phyloP scores from a whole-genome alignment of 2,888 invertebrate species.

The Chalcosyrphus nemorum region DNA sequence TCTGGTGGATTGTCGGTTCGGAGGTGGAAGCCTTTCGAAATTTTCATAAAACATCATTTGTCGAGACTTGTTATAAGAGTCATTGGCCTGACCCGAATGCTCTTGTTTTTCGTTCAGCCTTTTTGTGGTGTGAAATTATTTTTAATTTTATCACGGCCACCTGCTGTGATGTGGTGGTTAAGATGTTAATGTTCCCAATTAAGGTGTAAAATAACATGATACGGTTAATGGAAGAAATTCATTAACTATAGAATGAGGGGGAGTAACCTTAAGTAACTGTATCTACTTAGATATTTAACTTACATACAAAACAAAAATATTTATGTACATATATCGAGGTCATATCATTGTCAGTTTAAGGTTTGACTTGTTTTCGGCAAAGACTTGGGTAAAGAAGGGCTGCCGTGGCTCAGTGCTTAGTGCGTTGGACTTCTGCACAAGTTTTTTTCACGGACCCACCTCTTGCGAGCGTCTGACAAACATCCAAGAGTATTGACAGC shows the following conservation, averaged over 20 bases:
- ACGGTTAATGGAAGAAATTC: slow-evolving; percentile 15
- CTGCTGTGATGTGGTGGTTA: slow-evolving; percentile 46
- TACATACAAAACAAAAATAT: too few relatives aligned
- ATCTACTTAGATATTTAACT: background rate
- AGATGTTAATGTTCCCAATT: slow-evolving; percentile 46
- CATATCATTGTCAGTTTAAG: too few relatives aligned
- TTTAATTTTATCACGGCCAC: slow-evolving; percentile 63
- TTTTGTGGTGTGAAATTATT: slow-evolving; percentile 67
- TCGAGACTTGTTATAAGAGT: slow-evolving; percentile 56
- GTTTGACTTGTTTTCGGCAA: too few relatives aligned
- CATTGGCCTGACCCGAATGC: slow-evolving; percentile 52
- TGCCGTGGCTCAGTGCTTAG: too few relatives aligned
- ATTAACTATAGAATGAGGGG: background rate
- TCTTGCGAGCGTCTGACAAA: too few relatives aligned
- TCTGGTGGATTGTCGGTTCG: slow-evolving; percentile 48
- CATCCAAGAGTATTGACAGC: too few relatives aligned
- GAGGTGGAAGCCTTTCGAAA: slow-evolving; percentile 59
- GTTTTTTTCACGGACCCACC: too few relatives aligned
- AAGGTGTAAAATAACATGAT: slow-evolving; percentile 32
- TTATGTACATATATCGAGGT: too few relatives aligned
- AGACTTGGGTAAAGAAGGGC: too few relatives aligned
- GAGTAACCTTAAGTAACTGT: background rate
- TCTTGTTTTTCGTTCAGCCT: background rate
- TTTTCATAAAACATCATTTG: slow-evolving; percentile 72
- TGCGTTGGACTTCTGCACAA: too few relatives aligned